phyloP scores from a whole-genome alignment of 2,888 invertebrate genomes.

The Mimas tiliae region DNA sequence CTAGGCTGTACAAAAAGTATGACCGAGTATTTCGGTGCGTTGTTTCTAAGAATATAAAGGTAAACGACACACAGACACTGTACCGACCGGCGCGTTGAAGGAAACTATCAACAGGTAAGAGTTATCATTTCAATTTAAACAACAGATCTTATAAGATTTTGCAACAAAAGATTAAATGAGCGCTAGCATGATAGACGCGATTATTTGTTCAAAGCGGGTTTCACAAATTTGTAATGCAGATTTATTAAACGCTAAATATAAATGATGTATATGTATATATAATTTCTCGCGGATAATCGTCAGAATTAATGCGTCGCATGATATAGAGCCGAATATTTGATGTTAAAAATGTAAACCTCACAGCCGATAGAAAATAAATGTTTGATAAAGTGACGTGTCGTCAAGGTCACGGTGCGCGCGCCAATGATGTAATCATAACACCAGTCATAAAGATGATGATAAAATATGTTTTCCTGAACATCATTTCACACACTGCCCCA shows the following conservation, averaged over 20 bases:
- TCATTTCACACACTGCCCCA: constrained; percentile 35
- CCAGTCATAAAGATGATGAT: constrained; percentile 50
- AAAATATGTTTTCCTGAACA: constrained; percentile 47
- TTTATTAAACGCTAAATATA: constrained; percentile 39
- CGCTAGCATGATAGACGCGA: background rate
- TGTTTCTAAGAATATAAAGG: constrained; percentile 56
- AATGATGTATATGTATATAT: too few relatives aligned
- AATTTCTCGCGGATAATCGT: background rate
- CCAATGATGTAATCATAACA: constrained; percentile 68
- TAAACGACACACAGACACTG: constrained; percentile 52
- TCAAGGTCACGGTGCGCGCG: constrained; percentile 60
- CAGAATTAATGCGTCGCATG: background rate
- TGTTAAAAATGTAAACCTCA: background rate
- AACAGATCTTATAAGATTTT: background rate
- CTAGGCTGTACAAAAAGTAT: constrained; percentile 42
- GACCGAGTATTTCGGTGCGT: constrained; percentile 50
- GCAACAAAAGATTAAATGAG: background rate
- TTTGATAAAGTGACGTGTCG: constrained; percentile 58
- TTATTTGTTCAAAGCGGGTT: constrained; percentile 44
- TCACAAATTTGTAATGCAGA: constrained; percentile 39
- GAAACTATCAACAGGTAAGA: background rate
- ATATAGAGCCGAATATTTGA: background rate
- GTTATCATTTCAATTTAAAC: background rate
- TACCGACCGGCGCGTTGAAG: background rate
- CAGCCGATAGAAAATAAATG: constrained; percentile 45